Percentiles rank a stretch among this genome's conserved stretches.
Evolutionary conservation across 2,113 vertebrate species (phyloP).

Genomic region (Rhadina sibilatrix): DNA sequence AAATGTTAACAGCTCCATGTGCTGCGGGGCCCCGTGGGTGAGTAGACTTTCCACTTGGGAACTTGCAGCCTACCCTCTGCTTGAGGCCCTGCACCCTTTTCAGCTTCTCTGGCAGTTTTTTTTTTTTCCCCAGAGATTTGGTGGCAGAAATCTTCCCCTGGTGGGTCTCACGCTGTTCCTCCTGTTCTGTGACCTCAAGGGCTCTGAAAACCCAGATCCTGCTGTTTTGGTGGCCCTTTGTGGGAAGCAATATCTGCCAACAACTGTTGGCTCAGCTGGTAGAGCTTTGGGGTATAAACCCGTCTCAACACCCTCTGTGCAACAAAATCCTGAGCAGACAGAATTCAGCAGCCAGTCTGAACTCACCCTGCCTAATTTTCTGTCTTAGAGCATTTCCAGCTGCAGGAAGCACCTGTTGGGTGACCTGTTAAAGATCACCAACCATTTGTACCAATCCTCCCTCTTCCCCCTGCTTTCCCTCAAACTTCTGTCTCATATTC

Average conservation of each 20-base stretch:
- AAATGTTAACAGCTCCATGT: not conserved
- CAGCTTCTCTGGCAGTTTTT: not conserved
- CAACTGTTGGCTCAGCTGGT: not conserved
- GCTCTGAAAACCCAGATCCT: not conserved
- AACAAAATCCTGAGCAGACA: not conserved
- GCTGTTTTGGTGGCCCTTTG: not conserved
- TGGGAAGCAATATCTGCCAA: not conserved
- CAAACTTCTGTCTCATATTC: not conserved
- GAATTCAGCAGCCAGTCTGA: not conserved
- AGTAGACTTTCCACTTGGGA: not conserved
- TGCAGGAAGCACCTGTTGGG: not conserved
- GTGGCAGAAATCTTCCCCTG: not conserved
- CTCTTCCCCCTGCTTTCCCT: not conserved
- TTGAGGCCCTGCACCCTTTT: not conserved
- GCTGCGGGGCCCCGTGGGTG: not conserved
- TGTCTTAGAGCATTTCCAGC: not conserved
- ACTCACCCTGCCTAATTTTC: not conserved
- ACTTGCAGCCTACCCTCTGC: not conserved
- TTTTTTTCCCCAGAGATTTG: not conserved
- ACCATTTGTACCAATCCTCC: not conserved
- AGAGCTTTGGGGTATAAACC: not conserved
- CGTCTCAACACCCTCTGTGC: not conserved
- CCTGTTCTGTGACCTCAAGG: not conserved
- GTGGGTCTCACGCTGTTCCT: not conserved
- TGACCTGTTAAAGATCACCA: not conserved